Evolutionary conservation across 2,113 vertebrate genomes (phyloP).

Genomic region (Microcebus ravelobensis): DNA sequence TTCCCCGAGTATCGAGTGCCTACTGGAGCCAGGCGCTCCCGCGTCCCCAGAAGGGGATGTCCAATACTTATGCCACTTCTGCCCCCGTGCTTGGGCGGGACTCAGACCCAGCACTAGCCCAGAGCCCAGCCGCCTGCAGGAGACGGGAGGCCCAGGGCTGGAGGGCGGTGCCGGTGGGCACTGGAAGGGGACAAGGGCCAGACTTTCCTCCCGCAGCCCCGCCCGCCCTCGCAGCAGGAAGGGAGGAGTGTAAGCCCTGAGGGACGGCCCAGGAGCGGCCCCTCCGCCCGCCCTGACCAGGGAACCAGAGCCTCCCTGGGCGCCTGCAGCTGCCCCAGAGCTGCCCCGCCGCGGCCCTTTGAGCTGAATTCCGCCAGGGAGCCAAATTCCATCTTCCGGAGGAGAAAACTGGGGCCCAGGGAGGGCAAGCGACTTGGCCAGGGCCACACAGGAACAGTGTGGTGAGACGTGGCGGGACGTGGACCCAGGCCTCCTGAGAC

Average conservation of each 20-base stretch:
- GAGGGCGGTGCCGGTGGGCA: accelerated
- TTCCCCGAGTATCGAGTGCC: accelerated
- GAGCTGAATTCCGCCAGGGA: background rate
- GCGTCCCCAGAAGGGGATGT: accelerated
- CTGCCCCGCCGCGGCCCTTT: background rate
- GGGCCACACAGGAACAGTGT: background rate
- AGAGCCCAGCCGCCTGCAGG: background rate
- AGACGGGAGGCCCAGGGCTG: background rate
- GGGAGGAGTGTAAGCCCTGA: background rate
- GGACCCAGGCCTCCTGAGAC: background rate
- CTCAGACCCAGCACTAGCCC: no score
- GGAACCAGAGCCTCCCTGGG: background rate
- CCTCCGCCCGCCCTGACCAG: background rate
- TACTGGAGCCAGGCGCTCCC: accelerated
- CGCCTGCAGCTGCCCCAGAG: background rate
- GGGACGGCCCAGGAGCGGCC: background rate
- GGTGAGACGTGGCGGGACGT: background rate
- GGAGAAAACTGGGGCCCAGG: background rate
- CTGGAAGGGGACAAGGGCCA: background rate
- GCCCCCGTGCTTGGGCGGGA: no score
- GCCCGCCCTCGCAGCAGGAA: background rate
- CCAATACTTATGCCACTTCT: no score
- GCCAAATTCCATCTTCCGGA: background rate
- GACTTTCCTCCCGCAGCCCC: accelerated
- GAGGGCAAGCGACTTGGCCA: background rate